Evolutionary conservation across 1,140 invertebrate genomes (phyloP), one percentile per base, ranked within the genome.

Genomic region (Apis cerana): DNA sequence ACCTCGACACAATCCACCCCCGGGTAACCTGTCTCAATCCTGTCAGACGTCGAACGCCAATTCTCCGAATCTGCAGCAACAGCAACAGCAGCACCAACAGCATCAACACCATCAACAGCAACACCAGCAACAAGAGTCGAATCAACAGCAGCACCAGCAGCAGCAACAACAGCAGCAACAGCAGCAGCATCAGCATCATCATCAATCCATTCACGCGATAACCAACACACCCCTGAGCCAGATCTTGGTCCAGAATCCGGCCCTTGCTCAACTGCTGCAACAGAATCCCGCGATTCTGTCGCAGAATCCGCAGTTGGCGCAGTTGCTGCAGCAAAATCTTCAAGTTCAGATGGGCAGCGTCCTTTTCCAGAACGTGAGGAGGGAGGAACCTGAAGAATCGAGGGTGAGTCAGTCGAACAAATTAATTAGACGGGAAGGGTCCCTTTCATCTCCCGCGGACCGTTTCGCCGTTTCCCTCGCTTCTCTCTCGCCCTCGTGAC

Each of bases 301-400:
- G 15, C 93, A 94, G 67, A 93, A 94, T 84, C 93, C 93, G 0
- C 93, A 94, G 56, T 72, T 94, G 70, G 92, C 93, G 7, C 93
- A 93, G 75, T 83, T 94, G 59, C 76, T 94, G 21, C 93, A 94
- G 68, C 93, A 94, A 88, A 94, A 93, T 89, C 89, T 94, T 50
- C 93, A 93, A 76, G 93, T 92, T 54, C 93, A 94, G 68, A 93
- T 94, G 92, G 93, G 92, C 61, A 90, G 84, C 82, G 85, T 92
- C 50, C 84, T 93, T 27, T 91, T 93, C 80, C 89, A 90, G 76
- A 89, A 92, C 72, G 82, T 86, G 2, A 85, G 90, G 11, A 85
- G 89, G 67, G 93, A 94, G 33, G 93, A 94, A 21, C 78, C 85
- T 43, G 93, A 94, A 11, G 92, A 94, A 11, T 75, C 90, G 64